These are phyloP conservation scores for Beris morrisii DNA, from an alignment of 2,888 invertebrate genomes.

Conservation along the genomic window DNA sequence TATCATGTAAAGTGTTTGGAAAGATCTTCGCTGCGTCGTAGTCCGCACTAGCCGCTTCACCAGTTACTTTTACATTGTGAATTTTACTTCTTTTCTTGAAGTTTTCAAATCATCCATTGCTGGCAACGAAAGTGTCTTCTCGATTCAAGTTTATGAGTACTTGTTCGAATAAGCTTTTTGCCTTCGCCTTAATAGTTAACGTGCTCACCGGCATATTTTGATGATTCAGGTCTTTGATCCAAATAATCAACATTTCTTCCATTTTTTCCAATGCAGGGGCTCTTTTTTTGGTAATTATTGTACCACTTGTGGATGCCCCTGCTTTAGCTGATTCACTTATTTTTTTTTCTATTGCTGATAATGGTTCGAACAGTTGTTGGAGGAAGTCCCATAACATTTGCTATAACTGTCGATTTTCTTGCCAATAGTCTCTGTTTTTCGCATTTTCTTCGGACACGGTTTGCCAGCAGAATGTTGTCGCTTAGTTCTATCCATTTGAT, in stretches of 20 bases:
- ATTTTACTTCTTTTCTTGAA: slow-evolving; percentile 22
- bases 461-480: background rate
- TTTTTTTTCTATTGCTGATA: slow-evolving; percentile 9
- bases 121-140: background rate
- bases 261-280: slow-evolving; percentile 1
- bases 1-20: slow-evolving; percentile 16
- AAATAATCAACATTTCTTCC: slow-evolving; percentile 22
- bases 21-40: slow-evolving; percentile 15
- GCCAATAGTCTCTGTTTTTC: slow-evolving; percentile 6
- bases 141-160: background rate
- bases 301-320: slow-evolving; percentile 6
- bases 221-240: background rate
- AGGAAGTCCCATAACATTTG: background rate
- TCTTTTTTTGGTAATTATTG: slow-evolving; percentile 15
- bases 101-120: slow-evolving; percentile 1
- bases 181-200: slow-evolving; percentile 7
- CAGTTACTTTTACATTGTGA: slow-evolving; percentile 17
- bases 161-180: slow-evolving; percentile 4
- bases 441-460: slow-evolving; percentile 2
- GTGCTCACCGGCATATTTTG: background rate
- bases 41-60: slow-evolving; percentile 23
- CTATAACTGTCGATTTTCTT: slow-evolving; percentile 12
- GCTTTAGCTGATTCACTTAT: slow-evolving; percentile 8
- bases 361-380: slow-evolving; percentile 5
- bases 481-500: slow-evolving; percentile 1